phyloP scores from a whole-genome alignment of 2,797 vertebrate species.

The Buphagus erythrorhynchus region DNA sequence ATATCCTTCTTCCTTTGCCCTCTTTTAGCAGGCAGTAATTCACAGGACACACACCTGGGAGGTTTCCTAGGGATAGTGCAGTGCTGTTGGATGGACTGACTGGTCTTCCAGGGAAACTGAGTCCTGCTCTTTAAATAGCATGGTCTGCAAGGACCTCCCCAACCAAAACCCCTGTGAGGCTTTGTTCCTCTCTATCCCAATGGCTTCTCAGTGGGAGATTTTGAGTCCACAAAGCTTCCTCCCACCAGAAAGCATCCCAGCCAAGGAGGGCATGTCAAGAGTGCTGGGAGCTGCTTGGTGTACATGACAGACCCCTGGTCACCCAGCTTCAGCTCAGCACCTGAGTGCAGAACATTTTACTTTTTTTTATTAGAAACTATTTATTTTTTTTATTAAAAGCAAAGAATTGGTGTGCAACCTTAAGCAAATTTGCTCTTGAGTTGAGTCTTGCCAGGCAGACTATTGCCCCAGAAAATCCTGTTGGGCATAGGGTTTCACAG shows the following conservation, averaged over 20 bases:
- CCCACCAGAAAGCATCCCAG: background rate
- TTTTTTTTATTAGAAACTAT: background rate
- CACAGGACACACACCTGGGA: accelerated
- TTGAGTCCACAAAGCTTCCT: background rate
- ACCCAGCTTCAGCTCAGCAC: background rate
- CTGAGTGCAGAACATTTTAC: background rate
- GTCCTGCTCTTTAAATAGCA: background rate
- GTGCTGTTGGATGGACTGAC: accelerated
- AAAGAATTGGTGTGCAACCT: background rate
- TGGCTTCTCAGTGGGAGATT: background rate
- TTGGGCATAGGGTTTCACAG: accelerated
- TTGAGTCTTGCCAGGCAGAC: background rate
- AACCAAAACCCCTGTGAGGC: background rate
- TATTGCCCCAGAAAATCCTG: accelerated
- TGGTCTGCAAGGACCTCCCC: background rate
- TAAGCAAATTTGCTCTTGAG: background rate
- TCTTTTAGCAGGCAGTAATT: background rate
- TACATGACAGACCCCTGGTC: background rate
- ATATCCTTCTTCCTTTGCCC: background rate
- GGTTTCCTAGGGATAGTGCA: background rate
- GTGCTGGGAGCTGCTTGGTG: background rate
- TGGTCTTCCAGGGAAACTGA: background rate
- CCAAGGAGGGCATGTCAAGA: background rate
- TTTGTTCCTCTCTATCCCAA: background rate
- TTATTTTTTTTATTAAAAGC: background rate